Evolutionary conservation across 2,888 invertebrate genomes (phyloP).

Genomic region (Acronicta alni): DNA sequence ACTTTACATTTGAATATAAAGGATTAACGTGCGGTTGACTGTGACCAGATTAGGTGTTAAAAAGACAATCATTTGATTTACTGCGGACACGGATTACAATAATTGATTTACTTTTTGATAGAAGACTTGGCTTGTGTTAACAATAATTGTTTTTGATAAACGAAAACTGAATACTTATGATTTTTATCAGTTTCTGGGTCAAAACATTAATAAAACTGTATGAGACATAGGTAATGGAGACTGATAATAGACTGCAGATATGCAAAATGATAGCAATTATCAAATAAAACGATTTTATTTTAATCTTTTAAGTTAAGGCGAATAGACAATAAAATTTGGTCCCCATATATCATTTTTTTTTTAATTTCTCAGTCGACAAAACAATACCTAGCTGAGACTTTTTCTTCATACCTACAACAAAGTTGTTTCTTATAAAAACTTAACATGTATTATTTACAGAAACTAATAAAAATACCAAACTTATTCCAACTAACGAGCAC

Average conservation of each 20-base stretch:
- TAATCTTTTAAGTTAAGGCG: too few species aligned
- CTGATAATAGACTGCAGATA: too few species aligned
- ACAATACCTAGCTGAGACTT: too few species aligned
- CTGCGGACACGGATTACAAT: conserved; percentile 40
- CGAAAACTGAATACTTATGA: background rate
- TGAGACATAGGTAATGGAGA: too few species aligned
- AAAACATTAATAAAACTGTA: too few species aligned
- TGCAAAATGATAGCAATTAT: too few species aligned
- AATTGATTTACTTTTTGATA: conserved; percentile 22
- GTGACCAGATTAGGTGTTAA: conserved; percentile 61
- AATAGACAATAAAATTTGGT: too few species aligned
- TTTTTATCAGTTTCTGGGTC: too few species aligned
- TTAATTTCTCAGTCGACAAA: too few species aligned
- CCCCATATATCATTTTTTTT: too few species aligned
- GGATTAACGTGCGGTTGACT: conserved; percentile 62
- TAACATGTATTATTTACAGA: background rate
- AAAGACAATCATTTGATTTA: conserved; percentile 59
- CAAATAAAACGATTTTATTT: too few species aligned
- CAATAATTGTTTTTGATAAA: conserved; percentile 3
- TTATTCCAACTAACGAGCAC: conserved; percentile 56
- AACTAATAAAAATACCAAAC: conserved; percentile 54
- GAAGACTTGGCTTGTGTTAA: conserved; percentile 12
- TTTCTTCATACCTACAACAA: too few species aligned
- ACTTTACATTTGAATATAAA: conserved; percentile 72
- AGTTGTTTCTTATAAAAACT: background rate